Evolutionary conservation across 2,888 invertebrate species (phyloP), one percentile per base, ranked within the genome.

Genomic region (Eilema depressum): DNA sequence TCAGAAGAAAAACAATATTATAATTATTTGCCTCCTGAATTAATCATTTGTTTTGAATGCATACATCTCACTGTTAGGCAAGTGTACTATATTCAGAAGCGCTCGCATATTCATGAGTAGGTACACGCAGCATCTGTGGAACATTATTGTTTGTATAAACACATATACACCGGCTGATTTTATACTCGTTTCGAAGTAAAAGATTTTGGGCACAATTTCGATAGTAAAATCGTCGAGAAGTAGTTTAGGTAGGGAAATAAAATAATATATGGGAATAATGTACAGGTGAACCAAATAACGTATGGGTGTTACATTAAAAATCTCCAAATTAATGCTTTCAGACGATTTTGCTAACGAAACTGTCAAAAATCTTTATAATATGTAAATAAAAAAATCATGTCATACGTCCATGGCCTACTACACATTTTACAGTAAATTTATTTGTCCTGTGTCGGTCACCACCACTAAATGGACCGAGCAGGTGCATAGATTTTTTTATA

Each of bases 401-500:
- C 4, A 41, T 14, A 41, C 14, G 7, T 4, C 47, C 20, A 47
- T 47, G 1, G 7, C 47, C 7, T 5, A 47, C 1, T 20, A 47
- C 8, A 17, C 75, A 83, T 81, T 83, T 83, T 83, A 78, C 75
- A 65, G 62, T 74, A 76, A 8, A 59, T 26, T 59, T 74, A 69
- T 73, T 75, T 41, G 4, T 41, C 3, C 69, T 83, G 79, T 84
- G 81, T 81, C 85, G 86, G 90, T 88, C 89, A 89, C 89, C 86
- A 84, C 86, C 80, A 90, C 89, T 89, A 91, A 93, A 91, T 91
- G 89, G 90, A 87, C 89, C 78, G 86, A 89, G 91, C 93, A 93
- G 93, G 93, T 93, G 93, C 90, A 91, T 91, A 88, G 83, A 91
- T 91, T 80, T 91, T 92, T 92, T 91, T 89, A 86, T 87, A 87